Conservation (phyloP, 2,113 vertebrate genomes). For the Chascanopsetta lugubris region DNA sequence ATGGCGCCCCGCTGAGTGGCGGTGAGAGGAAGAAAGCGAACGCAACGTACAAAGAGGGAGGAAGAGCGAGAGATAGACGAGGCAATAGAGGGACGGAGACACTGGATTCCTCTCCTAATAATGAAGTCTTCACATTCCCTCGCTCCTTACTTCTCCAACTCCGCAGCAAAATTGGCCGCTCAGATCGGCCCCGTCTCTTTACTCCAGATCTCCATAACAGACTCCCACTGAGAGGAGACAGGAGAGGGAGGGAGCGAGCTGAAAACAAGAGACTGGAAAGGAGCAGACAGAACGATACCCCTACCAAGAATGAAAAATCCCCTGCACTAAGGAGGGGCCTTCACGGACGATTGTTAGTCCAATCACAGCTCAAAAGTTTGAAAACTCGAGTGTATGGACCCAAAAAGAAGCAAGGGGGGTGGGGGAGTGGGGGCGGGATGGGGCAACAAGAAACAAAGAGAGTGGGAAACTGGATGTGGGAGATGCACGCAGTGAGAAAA, state of each 20-base stretch:
- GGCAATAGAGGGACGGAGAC: constrained; percentile 47
- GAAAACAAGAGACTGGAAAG: constrained; percentile 25
- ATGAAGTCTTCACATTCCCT: constrained; percentile 67
- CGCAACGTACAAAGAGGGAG: constrained; percentile 55
- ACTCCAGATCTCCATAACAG: constrained; percentile 48
- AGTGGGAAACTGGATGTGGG: constrained; percentile 15
- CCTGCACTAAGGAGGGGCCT: constrained; percentile 11
- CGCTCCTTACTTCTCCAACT: constrained; percentile 25
- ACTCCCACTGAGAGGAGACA: constrained; percentile 37
- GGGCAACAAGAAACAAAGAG: constrained; percentile 15
- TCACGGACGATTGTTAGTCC: constrained; percentile 39
- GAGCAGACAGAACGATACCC: constrained; percentile 13
- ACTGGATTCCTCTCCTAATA: constrained; percentile 59
- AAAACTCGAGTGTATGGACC: constrained; percentile 56
- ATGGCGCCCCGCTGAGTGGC: constrained; percentile 76
- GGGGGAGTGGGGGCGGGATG: background rate
- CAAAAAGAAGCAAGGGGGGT: background rate
- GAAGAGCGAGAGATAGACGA: constrained; percentile 25
- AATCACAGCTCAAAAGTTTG: constrained; percentile 51
- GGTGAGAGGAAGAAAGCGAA: constrained; percentile 68
- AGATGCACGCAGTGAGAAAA: constrained; percentile 14
- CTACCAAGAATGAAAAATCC: background rate
- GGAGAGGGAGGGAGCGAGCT: constrained; percentile 14
- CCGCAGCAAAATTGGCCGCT: constrained; percentile 36
- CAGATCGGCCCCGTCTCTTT: constrained; percentile 43